A percentile compares a stretch with the other conserved stretches of the same genome.
phyloP scores from a whole-genome alignment of 2,113 vertebrate genomes.

The Mohoua ochrocephala region DNA sequence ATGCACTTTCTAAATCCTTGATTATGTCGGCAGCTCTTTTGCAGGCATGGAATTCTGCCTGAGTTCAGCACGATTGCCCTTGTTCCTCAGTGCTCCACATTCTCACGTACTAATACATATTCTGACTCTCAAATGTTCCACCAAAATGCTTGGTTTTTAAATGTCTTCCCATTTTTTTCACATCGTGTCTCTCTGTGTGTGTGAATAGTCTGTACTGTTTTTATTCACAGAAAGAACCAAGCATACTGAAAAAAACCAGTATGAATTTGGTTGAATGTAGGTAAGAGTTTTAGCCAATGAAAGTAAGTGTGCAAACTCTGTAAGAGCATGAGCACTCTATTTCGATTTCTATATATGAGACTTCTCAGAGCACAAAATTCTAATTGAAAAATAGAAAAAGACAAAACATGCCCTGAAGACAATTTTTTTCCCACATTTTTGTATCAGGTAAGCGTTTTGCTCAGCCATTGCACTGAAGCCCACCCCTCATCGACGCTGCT shows the following conservation, averaged over 20 bases:
- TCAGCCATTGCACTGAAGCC: neutral
- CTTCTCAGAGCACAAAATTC: neutral
- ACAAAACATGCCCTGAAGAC: neutral
- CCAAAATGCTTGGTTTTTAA: neutral
- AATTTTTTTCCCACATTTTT: neutral
- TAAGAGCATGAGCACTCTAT: neutral
- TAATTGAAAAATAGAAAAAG: accelerated
- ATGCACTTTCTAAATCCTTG: neutral
- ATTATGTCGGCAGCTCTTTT: neutral
- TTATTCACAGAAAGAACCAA: neutral
- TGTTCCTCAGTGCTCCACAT: neutral
- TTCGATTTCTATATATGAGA: neutral
- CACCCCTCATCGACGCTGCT: accelerated
- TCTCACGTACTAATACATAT: neutral
- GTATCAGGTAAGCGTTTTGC: neutral
- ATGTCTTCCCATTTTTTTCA: neutral
- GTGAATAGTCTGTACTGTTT: neutral
- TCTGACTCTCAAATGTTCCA: neutral
- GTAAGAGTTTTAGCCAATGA: too few relatives aligned
- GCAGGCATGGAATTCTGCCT: neutral
- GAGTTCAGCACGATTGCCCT: neutral
- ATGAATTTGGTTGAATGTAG: neutral
- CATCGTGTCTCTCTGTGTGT: too few relatives aligned
- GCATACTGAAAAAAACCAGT: accelerated
- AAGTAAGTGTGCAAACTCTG: neutral